phyloP scores from a whole-genome alignment of 2,113 vertebrate species.

The Anas platyrhynchos region DNA sequence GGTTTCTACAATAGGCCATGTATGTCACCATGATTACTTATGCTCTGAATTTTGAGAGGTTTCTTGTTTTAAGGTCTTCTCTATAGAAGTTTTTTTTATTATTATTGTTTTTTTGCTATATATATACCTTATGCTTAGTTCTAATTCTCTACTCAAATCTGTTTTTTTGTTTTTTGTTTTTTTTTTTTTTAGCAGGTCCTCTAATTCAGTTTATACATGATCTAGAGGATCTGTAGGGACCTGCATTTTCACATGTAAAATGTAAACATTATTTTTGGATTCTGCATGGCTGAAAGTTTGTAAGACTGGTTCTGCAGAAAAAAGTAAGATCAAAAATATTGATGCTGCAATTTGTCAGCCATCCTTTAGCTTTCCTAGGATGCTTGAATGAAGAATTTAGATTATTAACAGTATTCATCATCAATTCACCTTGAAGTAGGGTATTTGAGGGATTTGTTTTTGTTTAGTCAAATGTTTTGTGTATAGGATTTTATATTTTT shows the following conservation, averaged over 20 bases:
- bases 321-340: neutral
- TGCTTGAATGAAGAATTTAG: neutral
- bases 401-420: neutral
- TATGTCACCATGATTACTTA: neutral
- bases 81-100: neutral
- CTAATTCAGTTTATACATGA: neutral
- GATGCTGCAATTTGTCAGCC: neutral
- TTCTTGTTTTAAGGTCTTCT: neutral
- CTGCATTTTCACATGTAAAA: neutral
- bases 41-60: neutral
- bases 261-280: neutral
- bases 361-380: neutral
- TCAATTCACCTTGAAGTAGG: fast-evolving
- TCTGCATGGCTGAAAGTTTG: neutral
- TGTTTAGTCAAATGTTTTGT: neutral
- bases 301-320: neutral
- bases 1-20: neutral
- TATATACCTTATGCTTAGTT: neutral
- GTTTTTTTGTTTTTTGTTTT: neutral
- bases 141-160: neutral
- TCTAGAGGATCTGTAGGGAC: neutral
- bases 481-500: neutral
- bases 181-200: neutral
- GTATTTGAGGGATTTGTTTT: neutral
- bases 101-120: neutral